Percentiles rank a stretch among this genome's conserved stretches.
phyloP scores from a whole-genome alignment of 2,113 vertebrate genomes.

The Physeter macrocephalus region DNA sequence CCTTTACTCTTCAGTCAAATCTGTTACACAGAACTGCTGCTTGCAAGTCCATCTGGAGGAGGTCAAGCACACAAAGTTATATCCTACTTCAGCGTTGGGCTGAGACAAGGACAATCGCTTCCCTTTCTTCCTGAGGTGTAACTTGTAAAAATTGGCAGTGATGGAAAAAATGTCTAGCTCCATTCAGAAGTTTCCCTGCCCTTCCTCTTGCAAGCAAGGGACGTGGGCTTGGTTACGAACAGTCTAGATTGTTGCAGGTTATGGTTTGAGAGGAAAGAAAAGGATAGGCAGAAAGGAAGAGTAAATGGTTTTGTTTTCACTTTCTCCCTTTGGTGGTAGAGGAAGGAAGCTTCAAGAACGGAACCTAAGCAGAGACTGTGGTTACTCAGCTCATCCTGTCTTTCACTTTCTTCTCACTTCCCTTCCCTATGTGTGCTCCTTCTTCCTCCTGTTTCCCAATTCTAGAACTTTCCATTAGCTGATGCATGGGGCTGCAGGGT shows the following conservation, averaged over 20 bases:
- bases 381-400: background rate
- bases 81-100: background rate
- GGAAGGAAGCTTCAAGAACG: background rate
- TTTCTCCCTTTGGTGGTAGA: background rate
- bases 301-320: background rate
- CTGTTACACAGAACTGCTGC: background rate
- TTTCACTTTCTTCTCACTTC: background rate
- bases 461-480: background rate
- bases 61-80: background rate
- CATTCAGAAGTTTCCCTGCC: background rate
- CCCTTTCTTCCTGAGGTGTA: background rate
- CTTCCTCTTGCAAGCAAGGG: background rate
- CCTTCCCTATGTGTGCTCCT: background rate
- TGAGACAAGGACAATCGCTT: background rate
- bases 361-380: background rate
- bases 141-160: background rate
- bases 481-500: too few relatives aligned
- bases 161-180: background rate
- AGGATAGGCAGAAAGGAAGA: background rate
- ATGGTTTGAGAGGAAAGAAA: background rate
- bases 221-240: background rate
- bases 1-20: background rate
- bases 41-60: background rate
- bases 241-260: background rate
- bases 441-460: background rate